Conservation (phyloP, 2,113 vertebrate species). For the Brachyhypopomus gauderio region DNA sequence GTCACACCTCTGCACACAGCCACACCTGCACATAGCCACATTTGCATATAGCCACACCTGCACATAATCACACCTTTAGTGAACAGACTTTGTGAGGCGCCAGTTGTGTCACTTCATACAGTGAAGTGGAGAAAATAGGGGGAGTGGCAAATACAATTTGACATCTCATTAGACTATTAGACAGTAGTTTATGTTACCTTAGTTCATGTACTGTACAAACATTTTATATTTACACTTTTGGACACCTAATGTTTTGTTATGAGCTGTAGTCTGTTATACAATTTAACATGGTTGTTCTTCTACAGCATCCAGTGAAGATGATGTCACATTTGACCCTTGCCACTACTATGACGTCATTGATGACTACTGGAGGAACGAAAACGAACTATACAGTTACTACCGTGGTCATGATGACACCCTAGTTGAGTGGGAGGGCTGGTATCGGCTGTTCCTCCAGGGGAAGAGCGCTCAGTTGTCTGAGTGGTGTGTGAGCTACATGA, state of each 20-base stretch:
- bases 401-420: constrained; percentile 6
- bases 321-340: constrained; percentile 10
- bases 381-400: background rate
- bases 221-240: background rate
- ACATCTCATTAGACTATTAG: too few relatives aligned
- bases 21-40: too few relatives aligned
- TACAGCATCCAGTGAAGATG: background rate
- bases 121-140: background rate
- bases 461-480: background rate
- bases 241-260: too few relatives aligned
- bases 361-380: constrained; percentile 8
- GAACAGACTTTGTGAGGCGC: too few relatives aligned
- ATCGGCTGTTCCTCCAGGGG: background rate
- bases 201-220: background rate
- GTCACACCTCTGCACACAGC: too few relatives aligned
- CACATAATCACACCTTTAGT: too few relatives aligned
- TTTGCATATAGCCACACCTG: too few relatives aligned
- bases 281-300: background rate
- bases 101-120: too few relatives aligned
- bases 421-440: constrained; percentile 18
- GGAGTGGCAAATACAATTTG: too few relatives aligned
- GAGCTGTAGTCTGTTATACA: too few relatives aligned
- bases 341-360: background rate
- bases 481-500: background rate
- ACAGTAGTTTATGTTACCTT: too few relatives aligned